Percentiles rank a stretch among this genome's conserved stretches.
Conservation (phyloP, 2,113 vertebrate species). For the Polypterus bichir region DNA sequence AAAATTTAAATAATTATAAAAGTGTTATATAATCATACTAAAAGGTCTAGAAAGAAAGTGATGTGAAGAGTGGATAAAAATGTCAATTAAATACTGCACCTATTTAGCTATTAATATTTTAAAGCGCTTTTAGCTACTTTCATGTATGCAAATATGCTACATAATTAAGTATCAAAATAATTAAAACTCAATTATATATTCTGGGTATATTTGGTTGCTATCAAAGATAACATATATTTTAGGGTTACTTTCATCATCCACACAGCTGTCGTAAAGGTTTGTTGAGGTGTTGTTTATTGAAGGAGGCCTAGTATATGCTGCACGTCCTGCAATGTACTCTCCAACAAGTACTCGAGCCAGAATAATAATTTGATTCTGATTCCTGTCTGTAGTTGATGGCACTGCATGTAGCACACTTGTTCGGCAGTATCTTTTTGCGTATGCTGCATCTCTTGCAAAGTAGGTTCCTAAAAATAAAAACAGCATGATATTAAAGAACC, state of each 20-base stretch:
- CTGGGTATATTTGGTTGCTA: conserved; percentile 92
- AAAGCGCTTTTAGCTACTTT: too few relatives aligned
- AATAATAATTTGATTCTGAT: conserved; percentile 78
- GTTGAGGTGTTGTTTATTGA: conserved; percentile 84
- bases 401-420: conserved; percentile 72
- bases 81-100: too few relatives aligned
- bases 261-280: conserved; percentile 90
- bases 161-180: conserved; percentile 33
- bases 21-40: too few relatives aligned
- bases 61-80: too few relatives aligned
- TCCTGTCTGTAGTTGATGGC: conserved; percentile 43
- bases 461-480: conserved; percentile 67
- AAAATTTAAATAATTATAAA: too few relatives aligned
- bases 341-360: conserved; percentile 84
- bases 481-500: not conserved
- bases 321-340: conserved; percentile 64
- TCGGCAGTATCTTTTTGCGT: conserved; percentile 88
- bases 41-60: too few relatives aligned
- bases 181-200: conserved; percentile 87
- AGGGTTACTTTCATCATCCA: conserved; percentile 82
- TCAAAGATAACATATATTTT: conserved; percentile 94
- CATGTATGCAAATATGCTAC: too few relatives aligned
- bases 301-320: conserved; percentile 72
- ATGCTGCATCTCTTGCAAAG: conserved; percentile 82
- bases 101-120: too few relatives aligned